These are phyloP conservation scores for Crotophaga sulcirostris DNA, from an alignment of 2,113 vertebrate genomes.

Conservation along the genomic window DNA sequence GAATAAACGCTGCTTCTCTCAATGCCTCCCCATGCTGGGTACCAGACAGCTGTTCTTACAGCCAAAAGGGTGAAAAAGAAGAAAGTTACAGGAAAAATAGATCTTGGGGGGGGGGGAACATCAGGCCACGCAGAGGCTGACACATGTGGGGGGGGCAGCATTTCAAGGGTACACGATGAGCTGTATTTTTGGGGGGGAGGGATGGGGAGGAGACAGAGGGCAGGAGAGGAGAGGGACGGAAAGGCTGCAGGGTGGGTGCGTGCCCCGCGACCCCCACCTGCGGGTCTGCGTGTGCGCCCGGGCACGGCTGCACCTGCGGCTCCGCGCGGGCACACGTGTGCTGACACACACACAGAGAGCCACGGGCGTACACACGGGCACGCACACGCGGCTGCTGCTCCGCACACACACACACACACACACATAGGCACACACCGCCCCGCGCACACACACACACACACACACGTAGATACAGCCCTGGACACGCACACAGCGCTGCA, in stretches of 20 bases:
- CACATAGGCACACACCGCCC: neutral
- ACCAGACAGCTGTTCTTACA: neutral
- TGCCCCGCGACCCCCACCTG: neutral
- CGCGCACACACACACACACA: no score
- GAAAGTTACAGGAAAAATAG: neutral
- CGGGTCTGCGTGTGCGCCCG: neutral
- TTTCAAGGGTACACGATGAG: constrained; percentile 14
- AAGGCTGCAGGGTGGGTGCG: neutral
- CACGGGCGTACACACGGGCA: neutral
- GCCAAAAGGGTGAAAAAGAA: neutral
- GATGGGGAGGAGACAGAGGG: neutral
- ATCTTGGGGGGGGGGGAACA: neutral
- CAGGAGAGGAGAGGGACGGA: neutral
- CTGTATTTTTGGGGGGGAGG: neutral
- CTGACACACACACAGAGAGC: accelerated
- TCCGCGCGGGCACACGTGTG: neutral
- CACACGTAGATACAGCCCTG: no score
- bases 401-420: neutral
- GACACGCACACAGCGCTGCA: no score
- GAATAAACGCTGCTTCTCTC: neutral
- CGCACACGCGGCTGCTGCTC: neutral
- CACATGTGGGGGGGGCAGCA: neutral
- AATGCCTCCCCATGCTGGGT: neutral
- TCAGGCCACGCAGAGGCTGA: neutral
- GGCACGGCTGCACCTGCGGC: neutral